These are phyloP conservation scores for Ectropis crepuscularia DNA, from an alignment of 2,888 invertebrate genomes.

Conservation along the genomic window DNA sequence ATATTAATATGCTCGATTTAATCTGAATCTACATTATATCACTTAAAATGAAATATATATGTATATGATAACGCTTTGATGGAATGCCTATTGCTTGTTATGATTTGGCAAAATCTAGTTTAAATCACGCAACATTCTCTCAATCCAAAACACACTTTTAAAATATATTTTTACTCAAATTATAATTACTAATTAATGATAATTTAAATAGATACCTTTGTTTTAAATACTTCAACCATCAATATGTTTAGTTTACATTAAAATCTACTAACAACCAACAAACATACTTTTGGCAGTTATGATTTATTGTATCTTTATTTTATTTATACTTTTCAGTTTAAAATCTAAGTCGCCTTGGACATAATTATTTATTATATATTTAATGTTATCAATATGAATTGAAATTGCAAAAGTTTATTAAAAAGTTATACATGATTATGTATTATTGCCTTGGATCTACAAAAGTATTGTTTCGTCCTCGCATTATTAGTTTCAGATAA, in stretches of 20 bases:
- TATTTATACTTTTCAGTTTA: conserved; percentile 26
- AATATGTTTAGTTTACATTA: conserved; percentile 39
- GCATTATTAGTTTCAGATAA: too few species aligned
- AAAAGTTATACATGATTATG: too few species aligned
- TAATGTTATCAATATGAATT: background rate
- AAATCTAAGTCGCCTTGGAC: conserved; percentile 47
- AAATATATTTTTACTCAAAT: conserved; percentile 42
- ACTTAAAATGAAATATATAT: conserved; percentile 18
- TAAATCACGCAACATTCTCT: conserved; percentile 33
- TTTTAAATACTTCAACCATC: conserved; percentile 48
- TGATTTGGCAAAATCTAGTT: conserved; percentile 32
- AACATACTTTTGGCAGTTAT: conserved; percentile 46
- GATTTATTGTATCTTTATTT: conserved; percentile 41
- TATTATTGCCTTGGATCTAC: too few species aligned
- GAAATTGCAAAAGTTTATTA: conserved; percentile 24
- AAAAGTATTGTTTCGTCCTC: too few species aligned
- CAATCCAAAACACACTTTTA: conserved; percentile 41
- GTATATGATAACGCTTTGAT: conserved; percentile 21
- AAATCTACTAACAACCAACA: conserved; percentile 46
- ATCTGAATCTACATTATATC: conserved; percentile 16
- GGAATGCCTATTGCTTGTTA: conserved; percentile 66
- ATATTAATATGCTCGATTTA: conserved; percentile 11
- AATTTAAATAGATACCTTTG: conserved; percentile 44
- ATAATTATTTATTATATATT: conserved; percentile 14
- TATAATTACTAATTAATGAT: conserved; percentile 44